Evolutionary conservation across 1,140 invertebrate species (phyloP), one percentile per base, ranked within the genome.

Genomic region (Subanguina moxae): DNA sequence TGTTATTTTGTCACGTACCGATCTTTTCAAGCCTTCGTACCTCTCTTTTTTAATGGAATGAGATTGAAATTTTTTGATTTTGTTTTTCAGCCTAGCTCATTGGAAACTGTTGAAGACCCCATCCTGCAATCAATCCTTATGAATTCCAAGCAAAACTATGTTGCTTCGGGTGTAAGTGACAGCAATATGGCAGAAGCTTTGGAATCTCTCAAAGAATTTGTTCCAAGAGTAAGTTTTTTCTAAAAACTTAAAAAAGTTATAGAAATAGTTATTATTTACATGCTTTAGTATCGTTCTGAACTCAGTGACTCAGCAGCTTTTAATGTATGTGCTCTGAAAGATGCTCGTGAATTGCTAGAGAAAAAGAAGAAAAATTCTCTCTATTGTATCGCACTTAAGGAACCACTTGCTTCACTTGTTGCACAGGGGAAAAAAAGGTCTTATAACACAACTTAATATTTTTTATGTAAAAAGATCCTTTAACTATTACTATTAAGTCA

Each of bases 51-150:
- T 56, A 7, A n/a, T 56, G 21, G 27, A 56, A 56, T 56, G 19
- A 56, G 48, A 56, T 23, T 56, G 27, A 56, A 56, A 56, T n/a
- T 56, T n/a, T n/a, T 15, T 17, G 28, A n/a, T 27, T 62, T 15
- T 27, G 21, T 42, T 1, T 32, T 42, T 52, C 48, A 52, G 48
- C n/a, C 3, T 8, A 3, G 23, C 48, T 52, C 48, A 19, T 19
- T 76, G 21, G 72, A 76, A 62, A 71, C 64, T 19, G 76, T 56
- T 13, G 48, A 74, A 19, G 74, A 76, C 45, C 64, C 64, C 1
- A 64, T 76, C 15, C 32, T 76, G 28, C 70, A 77, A 45, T 59
- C 65, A 23, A 76, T 76, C 46, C 45, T 76, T 25, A 1, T 32
- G 5, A 71, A 61, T 69, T 66, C 68, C 48, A 52, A 52, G 48